Conservation (phyloP, 1,140 invertebrate genomes). For the Eumaeus atala region DNA sequence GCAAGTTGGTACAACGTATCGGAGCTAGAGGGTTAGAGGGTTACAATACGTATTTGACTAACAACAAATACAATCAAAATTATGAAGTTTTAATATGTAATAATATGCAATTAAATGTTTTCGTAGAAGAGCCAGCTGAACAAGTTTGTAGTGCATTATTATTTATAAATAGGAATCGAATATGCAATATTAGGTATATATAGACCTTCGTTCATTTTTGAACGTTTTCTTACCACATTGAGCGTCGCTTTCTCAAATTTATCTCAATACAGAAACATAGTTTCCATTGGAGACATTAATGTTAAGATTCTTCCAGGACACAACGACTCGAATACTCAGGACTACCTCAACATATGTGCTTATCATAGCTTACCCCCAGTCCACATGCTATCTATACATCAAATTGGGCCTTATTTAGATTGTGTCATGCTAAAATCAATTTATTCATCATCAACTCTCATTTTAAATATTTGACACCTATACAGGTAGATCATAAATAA, state of each 20-base stretch:
- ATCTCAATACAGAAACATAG: background rate
- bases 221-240: slow-evolving; percentile 3
- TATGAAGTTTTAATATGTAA: background rate
- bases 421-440: slow-evolving; percentile 9
- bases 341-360: slow-evolving; percentile 2
- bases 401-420: slow-evolving; percentile 5
- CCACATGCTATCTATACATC: slow-evolving; percentile 3
- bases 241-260: background rate
- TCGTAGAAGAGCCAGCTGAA: background rate
- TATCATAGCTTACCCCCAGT: background rate
- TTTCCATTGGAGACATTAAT: background rate
- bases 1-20: background rate
- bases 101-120: background rate
- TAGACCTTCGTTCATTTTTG: background rate
- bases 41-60: slow-evolving; percentile 7
- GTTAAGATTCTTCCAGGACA: background rate
- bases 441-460: slow-evolving; percentile 1
- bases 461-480: too few relatives aligned
- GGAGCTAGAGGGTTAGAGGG: background rate
- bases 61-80: background rate
- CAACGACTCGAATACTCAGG: background rate
- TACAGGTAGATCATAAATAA: too few relatives aligned
- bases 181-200: slow-evolving; percentile 3
- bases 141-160: slow-evolving; percentile 5
- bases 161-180: slow-evolving; percentile 4